Evolutionary conservation across 2,888 invertebrate species (phyloP).

Genomic region (Tenthredo distinguenda): DNA sequence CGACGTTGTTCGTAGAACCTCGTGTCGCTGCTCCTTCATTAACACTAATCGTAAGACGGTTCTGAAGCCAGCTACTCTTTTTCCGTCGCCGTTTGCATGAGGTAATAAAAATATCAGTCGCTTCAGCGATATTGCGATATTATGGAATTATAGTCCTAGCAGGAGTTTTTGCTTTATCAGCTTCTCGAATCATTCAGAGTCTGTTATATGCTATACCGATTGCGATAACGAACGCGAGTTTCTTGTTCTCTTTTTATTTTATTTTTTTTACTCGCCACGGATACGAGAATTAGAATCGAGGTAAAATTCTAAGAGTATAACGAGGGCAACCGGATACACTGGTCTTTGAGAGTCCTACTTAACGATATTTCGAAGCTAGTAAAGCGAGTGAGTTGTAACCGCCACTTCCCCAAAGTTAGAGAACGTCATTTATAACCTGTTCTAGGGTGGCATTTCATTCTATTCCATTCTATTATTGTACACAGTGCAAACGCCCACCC

Average conservation of each 20-base stretch:
- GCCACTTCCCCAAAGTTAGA: conserved; percentile 48
- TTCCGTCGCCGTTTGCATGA: not conserved
- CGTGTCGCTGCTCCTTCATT: conserved; percentile 16
- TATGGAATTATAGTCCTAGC: not conserved
- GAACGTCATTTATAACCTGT: conserved; percentile 51
- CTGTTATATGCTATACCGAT: not conserved
- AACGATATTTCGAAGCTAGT: conserved; percentile 39
- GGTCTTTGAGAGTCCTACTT: conserved; percentile 25
- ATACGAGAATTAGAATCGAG: not conserved
- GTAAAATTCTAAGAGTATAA: conserved; percentile 5
- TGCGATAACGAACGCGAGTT: not conserved
- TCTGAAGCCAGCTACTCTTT: not conserved
- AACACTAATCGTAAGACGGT: not conserved
- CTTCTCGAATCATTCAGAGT: not conserved
- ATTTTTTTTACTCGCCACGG: not conserved
- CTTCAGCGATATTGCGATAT: not conserved
- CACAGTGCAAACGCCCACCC: conserved; percentile 47
- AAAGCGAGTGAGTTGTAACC: conserved; percentile 50
- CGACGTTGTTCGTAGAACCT: conserved; percentile 8
- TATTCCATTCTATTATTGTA: conserved; percentile 51
- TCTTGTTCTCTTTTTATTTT: too few relatives aligned
- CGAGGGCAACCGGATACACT: conserved; percentile 33
- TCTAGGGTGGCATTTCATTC: conserved; percentile 52
- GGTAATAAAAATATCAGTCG: conserved; percentile 7
- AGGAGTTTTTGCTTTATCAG: not conserved